phyloP scores from a whole-genome alignment of 2,888 invertebrate species.

The Phasia obesa region DNA sequence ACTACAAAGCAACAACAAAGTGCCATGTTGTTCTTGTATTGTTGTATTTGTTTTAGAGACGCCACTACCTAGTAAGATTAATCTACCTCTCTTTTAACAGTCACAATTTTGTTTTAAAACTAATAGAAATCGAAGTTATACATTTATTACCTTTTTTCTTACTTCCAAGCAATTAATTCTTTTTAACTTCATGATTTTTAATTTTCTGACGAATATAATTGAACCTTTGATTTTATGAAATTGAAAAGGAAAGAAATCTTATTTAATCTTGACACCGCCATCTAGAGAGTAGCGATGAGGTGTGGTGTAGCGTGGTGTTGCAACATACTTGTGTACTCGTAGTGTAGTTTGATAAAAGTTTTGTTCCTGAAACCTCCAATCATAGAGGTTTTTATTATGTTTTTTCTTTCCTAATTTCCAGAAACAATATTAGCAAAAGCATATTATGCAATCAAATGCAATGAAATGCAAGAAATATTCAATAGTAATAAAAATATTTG shows the following conservation, averaged over 20 bases:
- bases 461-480: slow-evolving; percentile 19
- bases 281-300: slow-evolving; percentile 33
- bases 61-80: too few relatives aligned
- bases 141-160: too few relatives aligned
- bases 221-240: not conserved
- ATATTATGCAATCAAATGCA: slow-evolving; percentile 26
- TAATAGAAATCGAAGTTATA: too few relatives aligned
- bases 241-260: slow-evolving; percentile 4
- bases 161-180: not conserved
- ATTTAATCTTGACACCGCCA: slow-evolving; percentile 63
- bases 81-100: too few relatives aligned
- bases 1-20: too few relatives aligned
- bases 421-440: slow-evolving; percentile 21
- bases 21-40: too few relatives aligned
- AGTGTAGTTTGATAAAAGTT: slow-evolving; percentile 17
- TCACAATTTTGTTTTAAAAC: too few relatives aligned
- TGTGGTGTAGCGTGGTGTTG: slow-evolving; percentile 13
- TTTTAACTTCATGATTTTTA: slow-evolving; percentile 7
- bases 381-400: slow-evolving; percentile 1
- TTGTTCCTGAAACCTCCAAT: slow-evolving; percentile 33
- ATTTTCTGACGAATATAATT: slow-evolving; percentile 37
- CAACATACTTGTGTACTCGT: slow-evolving; percentile 14
- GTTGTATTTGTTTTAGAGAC: too few relatives aligned
- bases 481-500: slow-evolving; percentile 55
- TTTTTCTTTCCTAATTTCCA: not conserved